Evolutionary conservation across 2,113 vertebrate species (phyloP), one percentile per base, ranked within the genome.

Genomic region (Aythya baeri): DNA sequence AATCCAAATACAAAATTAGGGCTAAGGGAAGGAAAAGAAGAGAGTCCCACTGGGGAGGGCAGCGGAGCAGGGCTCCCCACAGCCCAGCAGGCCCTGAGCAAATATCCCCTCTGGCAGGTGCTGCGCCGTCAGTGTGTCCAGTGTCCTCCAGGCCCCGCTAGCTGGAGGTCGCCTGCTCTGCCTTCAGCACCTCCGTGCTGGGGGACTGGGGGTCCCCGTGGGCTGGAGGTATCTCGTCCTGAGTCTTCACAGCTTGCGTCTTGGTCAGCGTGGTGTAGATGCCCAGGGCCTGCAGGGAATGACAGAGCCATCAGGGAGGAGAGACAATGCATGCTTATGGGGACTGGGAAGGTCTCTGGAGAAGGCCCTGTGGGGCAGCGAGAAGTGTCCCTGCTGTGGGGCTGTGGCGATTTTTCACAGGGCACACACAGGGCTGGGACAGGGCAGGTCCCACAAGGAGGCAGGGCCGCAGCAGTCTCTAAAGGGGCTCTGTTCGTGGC

Each of bases 211-310:
- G 32, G 3, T 77, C 49, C 32, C 58, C 67, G 0, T 2, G 34
- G 54, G 75, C 50, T 55, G 72, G 1, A 2, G 85, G 38, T 10
- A 23, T 9, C 23, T 81, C 71, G 0, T 93, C 91, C 29, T 34
- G 75, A 8, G 27, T 58, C 68, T 94, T 93, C 43, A 78, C 57
- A 43, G 85, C 49, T 11, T 89, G 97, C 1, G 92, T 75, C 94
- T 98, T 98, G 94, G 97, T 98, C 92, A 98, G 92, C 3, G 97
- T 95, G 27, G 95, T 78, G 50, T 98, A 98, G 8, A 98, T 98
- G 25, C 98, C 97, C 97, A 98, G 95, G 29, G 98, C 98, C 98
- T 98, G 76, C 7, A 54, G n/a, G 71, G 17, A 93, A 65, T 0
- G 0, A 91, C 18, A 96, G 4, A 62, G 9, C 15, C 10, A 22